Evolutionary conservation across 2,888 invertebrate genomes (phyloP).

Genomic region (Erpobdella octoculata): DNA sequence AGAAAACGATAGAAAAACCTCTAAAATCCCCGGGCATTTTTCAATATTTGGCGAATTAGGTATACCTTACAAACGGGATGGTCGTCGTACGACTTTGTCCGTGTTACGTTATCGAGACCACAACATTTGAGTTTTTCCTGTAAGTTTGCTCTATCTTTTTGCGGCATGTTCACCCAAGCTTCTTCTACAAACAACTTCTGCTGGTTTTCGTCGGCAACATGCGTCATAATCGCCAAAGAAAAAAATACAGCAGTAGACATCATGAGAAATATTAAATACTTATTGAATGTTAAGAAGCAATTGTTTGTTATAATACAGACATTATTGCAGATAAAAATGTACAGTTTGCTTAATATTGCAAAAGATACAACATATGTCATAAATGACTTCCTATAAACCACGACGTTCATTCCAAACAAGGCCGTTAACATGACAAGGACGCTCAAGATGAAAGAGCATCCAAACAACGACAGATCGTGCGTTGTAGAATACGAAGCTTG

Average conservation of each 20-base stretch:
- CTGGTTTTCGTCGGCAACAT: too few relatives aligned
- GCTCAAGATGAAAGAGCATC: not conserved
- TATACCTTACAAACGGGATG: constrained; percentile 13
- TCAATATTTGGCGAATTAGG: too few relatives aligned
- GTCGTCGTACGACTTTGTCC: not conserved
- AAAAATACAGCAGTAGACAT: too few relatives aligned
- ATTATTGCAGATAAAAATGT: not conserved
- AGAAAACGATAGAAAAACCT: too few relatives aligned
- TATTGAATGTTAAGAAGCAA: too few relatives aligned
- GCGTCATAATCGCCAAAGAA: too few relatives aligned
- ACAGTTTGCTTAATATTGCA: too few relatives aligned
- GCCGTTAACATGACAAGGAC: not conserved
- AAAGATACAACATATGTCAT: not conserved
- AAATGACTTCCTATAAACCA: not conserved
- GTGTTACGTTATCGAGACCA: constrained; percentile 6
- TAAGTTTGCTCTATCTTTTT: not conserved
- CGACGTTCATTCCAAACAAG: not conserved
- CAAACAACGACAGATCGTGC: not conserved
- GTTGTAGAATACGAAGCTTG: not conserved
- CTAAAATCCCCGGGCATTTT: too few relatives aligned
- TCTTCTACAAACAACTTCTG: too few relatives aligned
- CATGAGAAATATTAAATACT: too few relatives aligned
- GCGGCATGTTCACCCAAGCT: not conserved
- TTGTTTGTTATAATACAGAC: too few relatives aligned
- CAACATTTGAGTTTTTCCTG: not conserved